Evolutionary conservation across 2,113 vertebrate species (phyloP).

Genomic region (Microcebus griseorufus): DNA sequence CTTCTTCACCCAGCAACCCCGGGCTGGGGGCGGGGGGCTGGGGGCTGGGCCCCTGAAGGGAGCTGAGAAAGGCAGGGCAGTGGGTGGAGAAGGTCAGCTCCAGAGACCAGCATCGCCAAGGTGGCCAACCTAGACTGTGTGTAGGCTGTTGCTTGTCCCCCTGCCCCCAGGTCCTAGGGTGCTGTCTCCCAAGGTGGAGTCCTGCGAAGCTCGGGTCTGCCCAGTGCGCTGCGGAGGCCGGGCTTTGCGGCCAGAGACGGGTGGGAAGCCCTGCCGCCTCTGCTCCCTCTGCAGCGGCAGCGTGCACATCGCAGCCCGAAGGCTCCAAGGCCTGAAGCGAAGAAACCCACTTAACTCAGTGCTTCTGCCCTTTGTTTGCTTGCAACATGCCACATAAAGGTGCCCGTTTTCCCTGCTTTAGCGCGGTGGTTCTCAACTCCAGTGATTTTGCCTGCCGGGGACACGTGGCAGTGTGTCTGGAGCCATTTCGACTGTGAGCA

Average conservation of each 20-base stretch:
- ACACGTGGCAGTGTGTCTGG: background rate
- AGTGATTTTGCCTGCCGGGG: background rate
- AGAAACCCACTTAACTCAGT: background rate
- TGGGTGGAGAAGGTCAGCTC: background rate
- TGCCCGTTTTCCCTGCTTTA: no score
- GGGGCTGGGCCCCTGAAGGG: background rate
- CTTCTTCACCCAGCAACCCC: background rate
- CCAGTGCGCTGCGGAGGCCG: background rate
- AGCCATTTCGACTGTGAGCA: background rate
- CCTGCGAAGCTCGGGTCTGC: background rate
- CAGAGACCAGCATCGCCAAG: no score
- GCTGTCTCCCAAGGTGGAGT: background rate
- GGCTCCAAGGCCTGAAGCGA: background rate
- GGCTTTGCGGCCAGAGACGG: accelerated
- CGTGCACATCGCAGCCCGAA: accelerated
- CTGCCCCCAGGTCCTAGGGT: accelerated
- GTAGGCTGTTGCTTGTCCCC: background rate
- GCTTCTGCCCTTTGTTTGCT: background rate
- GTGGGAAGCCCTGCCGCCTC: background rate
- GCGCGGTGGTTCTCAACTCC: background rate
- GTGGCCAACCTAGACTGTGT: background rate
- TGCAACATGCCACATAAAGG: accelerated
- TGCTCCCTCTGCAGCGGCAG: accelerated
- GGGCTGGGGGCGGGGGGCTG: background rate
- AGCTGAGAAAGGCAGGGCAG: background rate